These are phyloP conservation scores for Achatina immaculata DNA, from an alignment of 1,140 invertebrate genomes.

Conservation along the genomic window DNA sequence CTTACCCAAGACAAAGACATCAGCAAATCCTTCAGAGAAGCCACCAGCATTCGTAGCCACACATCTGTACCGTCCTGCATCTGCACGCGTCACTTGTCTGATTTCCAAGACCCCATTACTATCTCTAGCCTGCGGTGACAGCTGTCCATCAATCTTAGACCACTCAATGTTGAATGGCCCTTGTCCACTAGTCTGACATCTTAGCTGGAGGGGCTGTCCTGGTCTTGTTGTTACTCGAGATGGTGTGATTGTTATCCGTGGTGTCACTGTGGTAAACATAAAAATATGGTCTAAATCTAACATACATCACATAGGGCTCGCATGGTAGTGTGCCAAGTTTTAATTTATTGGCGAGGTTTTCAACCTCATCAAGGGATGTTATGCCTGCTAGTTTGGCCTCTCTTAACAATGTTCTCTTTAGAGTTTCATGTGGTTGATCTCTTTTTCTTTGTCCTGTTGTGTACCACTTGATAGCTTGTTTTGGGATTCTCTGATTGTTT, in stretches of 20 bases:
- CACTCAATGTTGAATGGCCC: conserved; percentile 84
- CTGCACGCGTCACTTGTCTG: conserved; percentile 74
- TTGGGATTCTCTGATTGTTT: no score
- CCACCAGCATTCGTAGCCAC: conserved; percentile 81
- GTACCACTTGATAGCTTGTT: no score
- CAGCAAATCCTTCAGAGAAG: conserved; percentile 79
- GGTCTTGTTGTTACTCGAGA: neutral
- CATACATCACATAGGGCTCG: no score
- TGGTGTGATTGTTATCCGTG: neutral
- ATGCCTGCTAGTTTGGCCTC: no score
- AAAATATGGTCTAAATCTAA: no score
- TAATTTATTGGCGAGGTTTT: no score
- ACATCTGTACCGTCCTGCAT: conserved; percentile 89
- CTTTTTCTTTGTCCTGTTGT: no score
- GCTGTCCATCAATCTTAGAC: conserved; percentile 77
- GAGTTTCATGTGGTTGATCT: no score
- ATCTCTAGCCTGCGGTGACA: conserved; percentile 76
- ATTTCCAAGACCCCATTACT: conserved; percentile 69
- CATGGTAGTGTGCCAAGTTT: no score
- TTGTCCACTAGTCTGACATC: conserved; percentile 82
- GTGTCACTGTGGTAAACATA: conserved; percentile 3
- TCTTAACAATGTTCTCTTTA: no score
- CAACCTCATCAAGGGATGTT: no score
- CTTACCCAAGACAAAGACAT: conserved; percentile 82
- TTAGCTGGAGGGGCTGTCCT: neutral